Percentiles rank a stretch among this genome's conserved stretches.
phyloP scores from a whole-genome alignment of 2,888 invertebrate species.

The Apoda limacodes region DNA sequence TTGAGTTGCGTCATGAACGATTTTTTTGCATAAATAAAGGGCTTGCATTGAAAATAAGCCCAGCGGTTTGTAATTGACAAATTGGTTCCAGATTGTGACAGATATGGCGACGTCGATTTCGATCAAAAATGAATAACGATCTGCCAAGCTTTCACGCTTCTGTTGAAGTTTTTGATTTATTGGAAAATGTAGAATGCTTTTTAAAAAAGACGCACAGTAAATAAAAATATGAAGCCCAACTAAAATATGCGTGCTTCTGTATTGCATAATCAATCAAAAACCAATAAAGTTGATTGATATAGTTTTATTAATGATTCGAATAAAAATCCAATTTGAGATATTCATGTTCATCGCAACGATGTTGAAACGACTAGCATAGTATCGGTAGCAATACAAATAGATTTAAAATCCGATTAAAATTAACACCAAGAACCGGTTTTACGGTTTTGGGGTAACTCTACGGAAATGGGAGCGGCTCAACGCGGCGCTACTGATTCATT shows the following conservation, averaged over 20 bases:
- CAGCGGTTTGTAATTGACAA: slow-evolving; percentile 44
- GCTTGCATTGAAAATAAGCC: slow-evolving; percentile 22
- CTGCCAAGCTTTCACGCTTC: slow-evolving; percentile 33
- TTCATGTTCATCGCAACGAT: slow-evolving; percentile 43
- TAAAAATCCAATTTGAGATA: slow-evolving; percentile 47
- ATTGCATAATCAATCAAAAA: too few species aligned
- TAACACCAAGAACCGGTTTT: slow-evolving; percentile 54
- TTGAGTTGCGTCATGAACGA: slow-evolving; percentile 23
- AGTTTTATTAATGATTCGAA: slow-evolving; percentile 46
- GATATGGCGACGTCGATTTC: slow-evolving; percentile 28
- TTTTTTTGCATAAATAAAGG: not conserved
- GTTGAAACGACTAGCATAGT: slow-evolving; percentile 44
- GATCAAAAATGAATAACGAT: slow-evolving; percentile 38
- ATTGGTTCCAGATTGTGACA: slow-evolving; percentile 35
- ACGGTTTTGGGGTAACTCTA: slow-evolving; percentile 37
- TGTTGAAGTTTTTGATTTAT: slow-evolving; percentile 25
- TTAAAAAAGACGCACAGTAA: too few species aligned
- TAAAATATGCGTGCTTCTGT: too few species aligned
- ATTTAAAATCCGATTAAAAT: slow-evolving; percentile 59
- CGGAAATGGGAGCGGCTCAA: slow-evolving; percentile 44
- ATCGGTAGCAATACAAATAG: slow-evolving; percentile 58
- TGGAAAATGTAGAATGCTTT: not conserved
- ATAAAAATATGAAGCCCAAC: too few species aligned
- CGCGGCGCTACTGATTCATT: slow-evolving; percentile 47
- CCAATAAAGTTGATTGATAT: too few species aligned